phyloP scores from a whole-genome alignment of 2,888 invertebrate genomes.

The Drosophila falleni region DNA sequence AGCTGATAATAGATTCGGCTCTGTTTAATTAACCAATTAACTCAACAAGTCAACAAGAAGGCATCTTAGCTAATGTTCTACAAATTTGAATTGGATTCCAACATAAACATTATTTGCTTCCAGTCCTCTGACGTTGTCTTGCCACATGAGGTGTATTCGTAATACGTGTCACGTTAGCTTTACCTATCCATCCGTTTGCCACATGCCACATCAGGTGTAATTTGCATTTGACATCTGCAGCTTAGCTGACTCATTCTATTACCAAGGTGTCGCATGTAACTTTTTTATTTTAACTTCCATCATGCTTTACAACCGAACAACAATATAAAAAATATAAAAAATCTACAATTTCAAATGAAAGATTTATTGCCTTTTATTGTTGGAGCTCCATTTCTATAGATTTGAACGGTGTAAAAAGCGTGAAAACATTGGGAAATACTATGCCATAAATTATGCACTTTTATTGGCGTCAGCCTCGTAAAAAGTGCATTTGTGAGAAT shows the following conservation, averaged over 20 bases:
- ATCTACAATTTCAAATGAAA: slow-evolving; percentile 5
- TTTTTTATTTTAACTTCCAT: neutral
- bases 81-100: neutral
- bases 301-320: neutral
- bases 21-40: slow-evolving; percentile 9
- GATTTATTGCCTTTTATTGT: slow-evolving; percentile 8
- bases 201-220: neutral
- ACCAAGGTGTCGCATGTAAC: neutral
- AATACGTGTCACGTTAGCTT: slow-evolving; percentile 5
- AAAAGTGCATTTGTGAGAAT: slow-evolving; percentile 33
- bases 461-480: slow-evolving; percentile 41
- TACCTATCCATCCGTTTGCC: neutral
- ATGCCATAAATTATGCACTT: slow-evolving; percentile 43
- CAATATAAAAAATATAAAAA: slow-evolving; percentile 7
- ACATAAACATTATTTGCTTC: neutral
- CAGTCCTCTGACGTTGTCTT: neutral
- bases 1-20: neutral
- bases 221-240: slow-evolving; percentile 6
- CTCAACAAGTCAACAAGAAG: neutral
- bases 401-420: slow-evolving; percentile 5
- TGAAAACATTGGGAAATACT: slow-evolving; percentile 13
- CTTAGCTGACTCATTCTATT: slow-evolving; percentile 12
- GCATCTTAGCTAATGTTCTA: neutral
- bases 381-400: neutral
- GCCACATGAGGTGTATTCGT: slow-evolving; percentile 4